A percentile compares a stretch with the other conserved stretches of the same genome.
Evolutionary conservation across 2,113 vertebrate genomes (phyloP).

Genomic region (Hucho hucho): DNA sequence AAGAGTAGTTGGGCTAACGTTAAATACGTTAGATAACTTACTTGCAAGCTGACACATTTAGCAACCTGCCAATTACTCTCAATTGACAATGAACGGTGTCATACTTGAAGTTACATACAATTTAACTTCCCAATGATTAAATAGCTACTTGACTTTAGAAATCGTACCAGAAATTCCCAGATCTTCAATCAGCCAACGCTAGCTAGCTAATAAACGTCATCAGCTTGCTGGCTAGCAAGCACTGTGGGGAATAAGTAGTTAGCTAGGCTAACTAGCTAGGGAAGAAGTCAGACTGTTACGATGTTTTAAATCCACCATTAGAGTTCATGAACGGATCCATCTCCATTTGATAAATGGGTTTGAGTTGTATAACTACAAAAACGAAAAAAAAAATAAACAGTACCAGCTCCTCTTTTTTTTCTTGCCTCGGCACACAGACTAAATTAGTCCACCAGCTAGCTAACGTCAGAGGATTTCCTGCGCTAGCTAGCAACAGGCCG

Average conservation of each 20-base stretch:
- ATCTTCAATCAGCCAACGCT: neutral
- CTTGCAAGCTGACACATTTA: neutral
- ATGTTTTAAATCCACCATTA: neutral
- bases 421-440: conserved; percentile 29
- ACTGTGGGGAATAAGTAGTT: neutral
- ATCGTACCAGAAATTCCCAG: neutral
- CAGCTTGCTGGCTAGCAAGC: neutral
- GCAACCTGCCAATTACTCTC: neutral
- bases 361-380: neutral
- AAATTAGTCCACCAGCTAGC: conserved; percentile 21
- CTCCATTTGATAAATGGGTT: neutral
- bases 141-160: neutral
- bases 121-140: too few species aligned
- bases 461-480: conserved; percentile 55
- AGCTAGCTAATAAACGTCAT: neutral
- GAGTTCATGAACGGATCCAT: neutral
- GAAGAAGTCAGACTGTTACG: neutral
- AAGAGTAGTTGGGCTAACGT: too few species aligned
- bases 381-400: neutral
- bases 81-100: neutral
- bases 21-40: neutral
- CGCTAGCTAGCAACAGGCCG: conserved; percentile 58
- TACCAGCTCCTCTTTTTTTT: conserved; percentile 9
- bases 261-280: neutral
- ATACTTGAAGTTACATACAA: neutral